Percentiles rank a stretch among this genome's conserved stretches.
These are phyloP conservation scores for Bradypus variegatus DNA, from an alignment of 2,797 vertebrate genomes.

Conservation along the genomic window DNA sequence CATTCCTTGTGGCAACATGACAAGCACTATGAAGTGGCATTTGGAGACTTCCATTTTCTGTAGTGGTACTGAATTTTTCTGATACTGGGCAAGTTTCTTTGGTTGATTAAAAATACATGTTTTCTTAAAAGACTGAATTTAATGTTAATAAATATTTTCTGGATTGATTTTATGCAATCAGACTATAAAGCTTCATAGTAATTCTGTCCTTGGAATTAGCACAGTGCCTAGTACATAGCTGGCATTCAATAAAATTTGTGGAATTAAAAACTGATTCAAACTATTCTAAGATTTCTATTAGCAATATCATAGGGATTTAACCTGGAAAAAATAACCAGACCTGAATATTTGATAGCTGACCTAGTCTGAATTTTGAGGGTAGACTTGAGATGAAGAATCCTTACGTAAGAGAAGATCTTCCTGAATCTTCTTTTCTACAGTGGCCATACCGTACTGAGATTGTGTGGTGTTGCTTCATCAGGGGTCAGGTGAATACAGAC, in stretches of 20 bases:
- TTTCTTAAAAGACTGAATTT: not conserved
- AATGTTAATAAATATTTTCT: not conserved
- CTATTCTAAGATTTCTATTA: not conserved
- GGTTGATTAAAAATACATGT: not conserved
- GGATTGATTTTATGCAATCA: not conserved
- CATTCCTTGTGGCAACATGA: not conserved
- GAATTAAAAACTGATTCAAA: not conserved
- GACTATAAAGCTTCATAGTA: not conserved
- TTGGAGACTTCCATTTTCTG: not conserved
- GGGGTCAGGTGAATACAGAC: not conserved
- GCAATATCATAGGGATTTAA: not conserved
- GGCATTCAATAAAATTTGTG: not conserved
- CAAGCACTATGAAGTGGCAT: not conserved
- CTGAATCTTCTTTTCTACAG: not conserved
- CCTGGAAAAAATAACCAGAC: not conserved
- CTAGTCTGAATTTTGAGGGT: conserved; percentile 42
- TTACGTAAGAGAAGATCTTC: not conserved
- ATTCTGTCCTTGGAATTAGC: not conserved
- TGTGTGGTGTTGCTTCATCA: not conserved
- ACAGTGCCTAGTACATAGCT: not conserved
- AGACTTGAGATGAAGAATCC: not conserved
- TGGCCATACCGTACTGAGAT: not conserved
- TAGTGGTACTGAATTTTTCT: not conserved
- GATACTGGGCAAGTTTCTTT: not conserved
- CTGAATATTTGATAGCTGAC: not conserved